Evolutionary conservation across 92 coral and sea anemone genomes (phyloP), one percentile per base, ranked within the genome.

Genomic region (Nematostella vectensis): DNA sequence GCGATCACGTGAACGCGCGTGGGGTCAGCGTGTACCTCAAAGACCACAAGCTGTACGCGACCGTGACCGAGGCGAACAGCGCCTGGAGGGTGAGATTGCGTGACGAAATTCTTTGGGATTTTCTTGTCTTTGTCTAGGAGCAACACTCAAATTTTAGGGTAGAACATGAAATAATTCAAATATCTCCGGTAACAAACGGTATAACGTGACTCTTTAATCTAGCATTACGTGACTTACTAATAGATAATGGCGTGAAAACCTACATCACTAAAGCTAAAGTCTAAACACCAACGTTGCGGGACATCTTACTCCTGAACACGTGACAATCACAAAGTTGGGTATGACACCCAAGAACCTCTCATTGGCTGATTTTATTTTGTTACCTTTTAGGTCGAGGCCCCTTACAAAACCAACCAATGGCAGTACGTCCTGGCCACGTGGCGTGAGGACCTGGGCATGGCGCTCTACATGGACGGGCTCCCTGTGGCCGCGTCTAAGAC

Each of bases 31-130:
- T 93, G 48, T 67, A 72, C 72, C 36, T 74, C 29, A 79, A 93
- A 43, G 78, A 93, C 45, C 67, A 82, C 31, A 78, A 67, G 47
- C 58, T 93, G 25, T 75, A 82, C 60, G 86, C 93, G 9, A 74
- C 76, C 6, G 96, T 78, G 1, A 71, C 99, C 0, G 80, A 74
- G 36, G 80, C 99, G 1, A 84, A 93, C 58, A 83, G 85, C 43
- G 99, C 84, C 12, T 93, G 99, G 99, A 75, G 83, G 83, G 99
- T 93, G 63, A 55, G 96, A 56, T n/a, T 11, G 0, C 4, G 33
- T 25, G 2, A 30, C 27, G 4, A 12, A 2, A 27, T 4, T 12
- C 17, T 10, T 8, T 15, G 21, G 4, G 9, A 29, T 54, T 25
- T 54, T 54, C 58, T 16, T 3, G 6, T 22, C 13, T 25, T 37